Conservation (phyloP, 2,888 invertebrate species). For the Phasia obesa region DNA sequence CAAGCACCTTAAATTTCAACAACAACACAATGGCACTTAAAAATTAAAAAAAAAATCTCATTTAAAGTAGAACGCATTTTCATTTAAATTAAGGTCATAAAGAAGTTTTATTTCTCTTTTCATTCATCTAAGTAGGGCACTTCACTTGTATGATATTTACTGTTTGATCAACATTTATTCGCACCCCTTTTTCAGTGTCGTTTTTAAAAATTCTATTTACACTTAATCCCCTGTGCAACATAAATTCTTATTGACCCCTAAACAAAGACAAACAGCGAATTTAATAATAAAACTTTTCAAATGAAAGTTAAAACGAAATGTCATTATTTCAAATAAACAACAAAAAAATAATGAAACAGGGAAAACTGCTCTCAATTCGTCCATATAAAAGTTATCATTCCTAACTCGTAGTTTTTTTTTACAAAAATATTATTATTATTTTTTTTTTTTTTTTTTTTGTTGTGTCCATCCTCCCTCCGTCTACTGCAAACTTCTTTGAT, state of each 20-base stretch:
- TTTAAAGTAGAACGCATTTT: no score
- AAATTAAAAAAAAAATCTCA: no score
- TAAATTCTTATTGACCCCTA: conserved; percentile 64
- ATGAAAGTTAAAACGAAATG: conserved; percentile 3
- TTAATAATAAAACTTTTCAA: conserved; percentile 13
- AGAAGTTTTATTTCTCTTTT: no score
- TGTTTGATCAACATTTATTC: neutral
- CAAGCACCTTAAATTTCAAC: no score
- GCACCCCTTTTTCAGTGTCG: neutral
- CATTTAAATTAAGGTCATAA: no score
- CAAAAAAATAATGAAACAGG: neutral
- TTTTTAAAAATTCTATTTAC: conserved; percentile 4
- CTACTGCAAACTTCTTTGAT: conserved; percentile 17
- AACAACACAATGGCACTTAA: no score
- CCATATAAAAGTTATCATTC: neutral
- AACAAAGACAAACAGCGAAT: conserved; percentile 41
- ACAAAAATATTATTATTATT: no score
- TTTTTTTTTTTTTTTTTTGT: neutral
- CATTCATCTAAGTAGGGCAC: neutral
- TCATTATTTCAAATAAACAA: conserved; percentile 1
- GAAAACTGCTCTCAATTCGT: conserved; percentile 10
- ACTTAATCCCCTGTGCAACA: conserved; percentile 30
- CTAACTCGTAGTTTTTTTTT: no score
- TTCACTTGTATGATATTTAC: neutral
- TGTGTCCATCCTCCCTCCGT: neutral